Evolutionary conservation across 2,797 vertebrate genomes (phyloP).

Genomic region (Bradypodion ventrale): DNA sequence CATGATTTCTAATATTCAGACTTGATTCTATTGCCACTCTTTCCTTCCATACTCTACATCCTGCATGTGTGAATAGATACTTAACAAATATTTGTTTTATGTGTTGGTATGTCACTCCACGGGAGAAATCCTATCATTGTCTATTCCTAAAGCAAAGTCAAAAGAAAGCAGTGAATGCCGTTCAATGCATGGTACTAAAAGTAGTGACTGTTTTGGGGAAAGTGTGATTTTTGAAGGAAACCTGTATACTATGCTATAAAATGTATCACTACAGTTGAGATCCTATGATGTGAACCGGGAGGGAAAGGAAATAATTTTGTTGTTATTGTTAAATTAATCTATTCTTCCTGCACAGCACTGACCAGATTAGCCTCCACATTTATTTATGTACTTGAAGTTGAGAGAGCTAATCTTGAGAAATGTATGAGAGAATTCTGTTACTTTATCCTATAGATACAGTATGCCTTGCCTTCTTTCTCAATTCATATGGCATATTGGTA

Average conservation of each 20-base stretch:
- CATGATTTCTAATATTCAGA: neutral
- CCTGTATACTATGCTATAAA: conserved; percentile 38
- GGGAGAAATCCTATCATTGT: conserved; percentile 45
- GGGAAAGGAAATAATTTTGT: neutral
- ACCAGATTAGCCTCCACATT: neutral
- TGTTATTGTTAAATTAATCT: conserved; percentile 27
- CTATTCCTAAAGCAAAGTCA: neutral
- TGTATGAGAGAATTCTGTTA: conserved; percentile 44
- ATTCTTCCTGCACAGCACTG: conserved; percentile 27
- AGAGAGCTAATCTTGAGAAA: conserved; percentile 58
- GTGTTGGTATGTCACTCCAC: conserved; percentile 59
- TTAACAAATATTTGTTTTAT: conserved; percentile 66
- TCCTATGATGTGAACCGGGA: neutral
- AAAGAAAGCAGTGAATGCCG: conserved; percentile 23
- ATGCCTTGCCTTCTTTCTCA: conserved; percentile 39
- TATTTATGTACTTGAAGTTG: conserved; percentile 51
- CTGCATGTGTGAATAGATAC: neutral
- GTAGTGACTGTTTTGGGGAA: neutral
- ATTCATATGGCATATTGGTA: conserved; percentile 43
- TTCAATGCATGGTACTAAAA: conserved; percentile 44
- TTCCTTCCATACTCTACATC: neutral
- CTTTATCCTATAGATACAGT: conserved; percentile 53
- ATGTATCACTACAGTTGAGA: conserved; percentile 44
- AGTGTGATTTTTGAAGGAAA: neutral
- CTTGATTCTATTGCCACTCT: neutral